A percentile compares a stretch with the other conserved stretches of the same genome.
Conservation (phyloP, 1,140 invertebrate species). For the Scaptomyza graminum region DNA sequence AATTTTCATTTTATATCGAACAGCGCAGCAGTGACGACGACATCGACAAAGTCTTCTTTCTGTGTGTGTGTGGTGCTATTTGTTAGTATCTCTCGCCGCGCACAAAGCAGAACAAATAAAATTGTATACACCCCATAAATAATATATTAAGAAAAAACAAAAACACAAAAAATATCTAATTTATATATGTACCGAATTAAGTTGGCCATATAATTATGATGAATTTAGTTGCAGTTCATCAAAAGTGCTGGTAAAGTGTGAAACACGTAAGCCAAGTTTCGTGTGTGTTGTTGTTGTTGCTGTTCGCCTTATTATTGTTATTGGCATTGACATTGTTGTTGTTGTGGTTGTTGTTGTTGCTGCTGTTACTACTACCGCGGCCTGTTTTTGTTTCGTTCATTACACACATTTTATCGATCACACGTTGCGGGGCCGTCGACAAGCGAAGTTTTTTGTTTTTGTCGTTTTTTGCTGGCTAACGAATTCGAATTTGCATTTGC, state of each 20-base stretch:
- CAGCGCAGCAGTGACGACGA: conserved; percentile 74
- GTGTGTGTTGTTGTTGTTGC: conserved; percentile 28
- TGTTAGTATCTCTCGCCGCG: conserved; percentile 54
- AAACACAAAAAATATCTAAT: conserved; percentile 2
- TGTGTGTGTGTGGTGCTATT: conserved; percentile 45
- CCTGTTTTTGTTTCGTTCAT: conserved; percentile 31
- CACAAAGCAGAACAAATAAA: conserved; percentile 41
- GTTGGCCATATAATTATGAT: conserved; percentile 4
- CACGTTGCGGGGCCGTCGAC: conserved; percentile 47
- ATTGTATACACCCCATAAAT: conserved; percentile 35
- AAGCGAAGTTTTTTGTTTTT: conserved; percentile 22
- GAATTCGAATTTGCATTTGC: conserved; percentile 29
- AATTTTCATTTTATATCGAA: conserved; percentile 81
- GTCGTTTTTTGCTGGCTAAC: conserved; percentile 28
- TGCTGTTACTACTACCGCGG: conserved; percentile 12
- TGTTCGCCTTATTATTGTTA: conserved; percentile 15
- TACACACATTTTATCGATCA: conserved; percentile 70
- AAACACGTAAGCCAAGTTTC: conserved; percentile 50
- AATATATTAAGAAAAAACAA: conserved; percentile 20
- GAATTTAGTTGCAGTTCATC: conserved; percentile 32
- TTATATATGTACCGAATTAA: not conserved
- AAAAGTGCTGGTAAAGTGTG: conserved; percentile 29
- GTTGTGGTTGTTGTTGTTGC: conserved; percentile 31
- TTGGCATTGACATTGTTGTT: conserved; percentile 11
- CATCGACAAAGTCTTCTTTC: conserved; percentile 27